Evolutionary conservation across 2,113 vertebrate genomes (phyloP), one percentile per base, ranked within the genome.

Genomic region (Gymnarchus niloticus): DNA sequence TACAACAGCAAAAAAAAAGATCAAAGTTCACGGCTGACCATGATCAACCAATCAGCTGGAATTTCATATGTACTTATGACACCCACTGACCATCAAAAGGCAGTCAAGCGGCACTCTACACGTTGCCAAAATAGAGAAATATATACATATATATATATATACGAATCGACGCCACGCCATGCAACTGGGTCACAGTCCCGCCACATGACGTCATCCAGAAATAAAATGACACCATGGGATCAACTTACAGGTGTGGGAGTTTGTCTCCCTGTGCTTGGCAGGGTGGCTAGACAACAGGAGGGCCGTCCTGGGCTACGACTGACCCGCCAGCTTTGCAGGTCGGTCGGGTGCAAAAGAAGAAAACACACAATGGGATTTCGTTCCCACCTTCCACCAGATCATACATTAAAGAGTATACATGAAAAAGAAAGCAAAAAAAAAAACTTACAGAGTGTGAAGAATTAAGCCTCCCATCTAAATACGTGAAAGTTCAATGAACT

Each of bases 121-220:
- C 91, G 92, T 87, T 92, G 91, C 90, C 90, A 91, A 91, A 92
- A 85, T 17, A 41, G 52, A 78, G 80, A 41, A 92, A 81, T 69
- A 87, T 28, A 87, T 51, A 85, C 59, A 86, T 73, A 87, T 80
- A 87, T 57, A 87, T 84, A 87, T 49, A 69, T 51, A 93, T 91
- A 93, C 91, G 89, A 91, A 90, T 91, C 88, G 91, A 94, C 89
- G 91, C 89, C 94, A 95, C 91, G 89, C 94, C 95, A 96, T 95
- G 95, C 95, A 94, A 94, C 92, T 92, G 92, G 91, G 90, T 94
- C 93, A 95, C 94, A 95, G 93, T 92, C 92, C 91, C 90, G 94
- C 92, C 93, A 94, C 95, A 94, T 94, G 94, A 95, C 92, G 92
- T 94, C 94, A 95, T 94, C 94, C 93, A 91, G n/a, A 93, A 92